Percentiles rank a stretch among this genome's conserved stretches.
Evolutionary conservation across 2,113 vertebrate species (phyloP).

Genomic region (Tetraodon nigroviridis): DNA sequence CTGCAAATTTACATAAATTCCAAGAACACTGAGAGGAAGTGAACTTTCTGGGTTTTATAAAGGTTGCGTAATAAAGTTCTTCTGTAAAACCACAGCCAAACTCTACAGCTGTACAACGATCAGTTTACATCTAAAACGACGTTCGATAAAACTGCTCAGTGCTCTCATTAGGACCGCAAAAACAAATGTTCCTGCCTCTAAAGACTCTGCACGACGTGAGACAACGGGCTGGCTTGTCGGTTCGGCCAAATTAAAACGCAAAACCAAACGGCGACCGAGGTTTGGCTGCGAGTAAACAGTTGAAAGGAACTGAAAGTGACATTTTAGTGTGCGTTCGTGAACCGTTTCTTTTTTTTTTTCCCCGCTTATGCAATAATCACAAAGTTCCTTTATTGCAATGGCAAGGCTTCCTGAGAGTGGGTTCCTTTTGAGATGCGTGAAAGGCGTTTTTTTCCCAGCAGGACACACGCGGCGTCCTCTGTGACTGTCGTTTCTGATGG

Average conservation of each 20-base stretch:
- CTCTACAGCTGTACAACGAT: not conserved
- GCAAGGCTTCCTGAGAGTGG: constrained; percentile 1
- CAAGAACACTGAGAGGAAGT: too few species aligned
- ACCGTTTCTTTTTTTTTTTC: not conserved
- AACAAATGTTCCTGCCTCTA: constrained; percentile 8
- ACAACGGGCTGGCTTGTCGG: not conserved
- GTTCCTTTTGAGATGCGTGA: not conserved
- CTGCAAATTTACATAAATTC: too few species aligned
- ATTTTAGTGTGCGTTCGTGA: constrained; percentile 5
- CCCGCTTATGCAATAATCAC: not conserved
- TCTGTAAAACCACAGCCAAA: not conserved
- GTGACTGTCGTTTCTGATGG: constrained; percentile 7
- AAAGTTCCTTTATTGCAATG: constrained; percentile 11
- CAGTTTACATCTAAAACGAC: not conserved
- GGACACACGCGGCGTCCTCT: not conserved
- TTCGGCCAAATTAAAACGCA: not conserved
- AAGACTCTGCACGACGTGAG: not conserved
- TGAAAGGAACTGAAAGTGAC: constrained; percentile 24
- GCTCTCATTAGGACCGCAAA: not conserved
- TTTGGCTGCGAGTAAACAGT: constrained; percentile 3
- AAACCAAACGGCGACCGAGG: constrained; percentile 1
- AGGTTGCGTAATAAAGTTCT: constrained; percentile 17
- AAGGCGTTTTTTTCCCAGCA: not conserved
- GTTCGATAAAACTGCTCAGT: not conserved
- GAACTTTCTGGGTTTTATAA: constrained; percentile 6